Evolutionary conservation across 2,797 vertebrate genomes (phyloP).

Genomic region (Periparus ater): DNA sequence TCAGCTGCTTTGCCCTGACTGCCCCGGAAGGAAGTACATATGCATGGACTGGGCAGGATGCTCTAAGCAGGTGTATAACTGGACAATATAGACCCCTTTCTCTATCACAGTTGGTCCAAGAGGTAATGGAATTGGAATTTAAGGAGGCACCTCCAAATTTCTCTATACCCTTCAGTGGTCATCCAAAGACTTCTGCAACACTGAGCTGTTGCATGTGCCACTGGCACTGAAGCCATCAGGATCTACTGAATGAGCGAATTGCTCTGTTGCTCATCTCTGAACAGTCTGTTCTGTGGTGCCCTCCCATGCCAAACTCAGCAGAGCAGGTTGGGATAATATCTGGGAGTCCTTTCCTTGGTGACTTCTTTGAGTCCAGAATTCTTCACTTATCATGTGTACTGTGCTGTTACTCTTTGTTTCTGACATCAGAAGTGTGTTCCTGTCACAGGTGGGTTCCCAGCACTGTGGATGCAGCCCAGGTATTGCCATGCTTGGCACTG

Average conservation of each 20-base stretch:
- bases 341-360: neutral
- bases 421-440: neutral
- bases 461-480: neutral
- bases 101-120: neutral
- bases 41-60: neutral
- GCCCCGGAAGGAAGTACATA: neutral
- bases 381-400: neutral
- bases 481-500: neutral
- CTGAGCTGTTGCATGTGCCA: accelerated
- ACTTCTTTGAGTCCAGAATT: neutral
- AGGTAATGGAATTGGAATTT: neutral
- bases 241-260: neutral
- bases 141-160: neutral
- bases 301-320: neutral
- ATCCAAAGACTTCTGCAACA: neutral
- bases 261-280: neutral
- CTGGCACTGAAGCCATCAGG: neutral
- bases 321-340: neutral
- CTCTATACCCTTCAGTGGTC: neutral
- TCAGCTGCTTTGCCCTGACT: neutral
- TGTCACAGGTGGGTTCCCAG: neutral
- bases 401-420: neutral
- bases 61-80: neutral
- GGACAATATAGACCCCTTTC: neutral
- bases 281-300: neutral